Conservation (phyloP, 1,140 invertebrate genomes). For the Orchestia grillus region DNA sequence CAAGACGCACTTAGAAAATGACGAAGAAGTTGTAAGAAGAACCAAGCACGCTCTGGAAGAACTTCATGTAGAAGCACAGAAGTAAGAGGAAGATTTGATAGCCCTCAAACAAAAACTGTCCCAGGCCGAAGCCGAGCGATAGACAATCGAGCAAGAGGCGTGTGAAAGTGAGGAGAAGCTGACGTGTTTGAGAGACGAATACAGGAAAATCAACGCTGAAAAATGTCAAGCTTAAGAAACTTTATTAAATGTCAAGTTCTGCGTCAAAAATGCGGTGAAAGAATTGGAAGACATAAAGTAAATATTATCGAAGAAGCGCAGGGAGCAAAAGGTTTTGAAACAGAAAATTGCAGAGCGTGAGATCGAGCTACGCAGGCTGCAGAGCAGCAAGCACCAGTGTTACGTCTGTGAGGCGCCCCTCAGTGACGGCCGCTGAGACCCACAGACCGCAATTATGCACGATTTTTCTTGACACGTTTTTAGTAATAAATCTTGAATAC, state of each 20-base stretch:
- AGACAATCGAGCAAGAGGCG: background rate
- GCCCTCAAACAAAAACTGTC: background rate
- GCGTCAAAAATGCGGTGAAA: background rate
- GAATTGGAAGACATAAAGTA: background rate
- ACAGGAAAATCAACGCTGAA: background rate
- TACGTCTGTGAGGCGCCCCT: slow-evolving; percentile 19
- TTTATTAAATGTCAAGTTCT: background rate
- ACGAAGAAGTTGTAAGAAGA: background rate
- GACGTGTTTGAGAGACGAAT: background rate
- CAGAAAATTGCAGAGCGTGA: background rate
- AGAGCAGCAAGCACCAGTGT: background rate
- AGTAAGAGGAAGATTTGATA: background rate
- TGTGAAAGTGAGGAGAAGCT: background rate
- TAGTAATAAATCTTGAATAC: background rate
- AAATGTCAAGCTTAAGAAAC: background rate
- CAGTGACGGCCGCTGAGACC: background rate
- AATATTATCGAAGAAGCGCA: background rate
- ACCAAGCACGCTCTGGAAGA: background rate
- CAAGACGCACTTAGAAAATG: background rate
- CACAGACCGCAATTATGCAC: background rate
- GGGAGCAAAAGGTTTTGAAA: background rate
- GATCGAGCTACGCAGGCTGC: slow-evolving; percentile 15
- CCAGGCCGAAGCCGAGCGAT: background rate
- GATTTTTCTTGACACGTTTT: background rate
- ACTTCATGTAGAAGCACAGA: background rate